Evolutionary conservation across 2,113 vertebrate genomes (phyloP).

Genomic region (Etheostoma spectabile): DNA sequence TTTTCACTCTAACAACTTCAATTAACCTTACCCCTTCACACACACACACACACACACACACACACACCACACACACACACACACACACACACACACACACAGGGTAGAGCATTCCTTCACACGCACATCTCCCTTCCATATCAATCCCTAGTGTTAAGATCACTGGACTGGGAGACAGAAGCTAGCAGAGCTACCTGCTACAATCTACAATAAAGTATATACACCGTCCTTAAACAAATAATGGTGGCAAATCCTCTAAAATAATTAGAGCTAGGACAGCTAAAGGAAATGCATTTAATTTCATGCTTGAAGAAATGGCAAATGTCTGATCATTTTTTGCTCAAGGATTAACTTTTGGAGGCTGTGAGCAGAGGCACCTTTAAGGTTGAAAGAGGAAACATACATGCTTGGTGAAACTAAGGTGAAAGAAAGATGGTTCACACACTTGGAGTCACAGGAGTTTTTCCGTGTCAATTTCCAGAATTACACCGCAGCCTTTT

Average conservation of each 20-base stretch:
- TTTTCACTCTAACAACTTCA: constrained; percentile 82
- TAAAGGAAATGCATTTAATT: constrained; percentile 62
- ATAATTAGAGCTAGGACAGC: constrained; percentile 59
- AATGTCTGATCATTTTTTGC: constrained; percentile 49
- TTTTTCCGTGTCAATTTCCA: constrained; percentile 19
- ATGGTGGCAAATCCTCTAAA: constrained; percentile 42
- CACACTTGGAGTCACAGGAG: neutral
- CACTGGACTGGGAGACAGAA: constrained; percentile 57
- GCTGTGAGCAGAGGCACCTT: constrained; percentile 17
- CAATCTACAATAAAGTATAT: constrained; percentile 5
- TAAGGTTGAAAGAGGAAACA: constrained; percentile 38
- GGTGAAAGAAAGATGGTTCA: constrained; percentile 9
- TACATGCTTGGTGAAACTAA: constrained; percentile 4
- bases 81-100: neutral
- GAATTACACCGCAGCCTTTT: constrained; percentile 25
- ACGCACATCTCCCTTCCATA: constrained; percentile 18
- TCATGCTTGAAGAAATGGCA: constrained; percentile 55
- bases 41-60: neutral
- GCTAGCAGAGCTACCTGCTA: constrained; percentile 18
- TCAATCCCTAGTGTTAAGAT: constrained; percentile 72
- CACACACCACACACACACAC: neutral
- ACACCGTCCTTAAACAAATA: constrained; percentile 52
- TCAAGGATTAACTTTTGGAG: constrained; percentile 58
- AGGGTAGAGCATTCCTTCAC: constrained; percentile 15
- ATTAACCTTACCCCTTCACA: constrained; percentile 77